A percentile compares a stretch with the other conserved stretches of the same genome.
phyloP scores from a whole-genome alignment of 2,888 invertebrate genomes.

The Acanthosoma haemorrhoidale region DNA sequence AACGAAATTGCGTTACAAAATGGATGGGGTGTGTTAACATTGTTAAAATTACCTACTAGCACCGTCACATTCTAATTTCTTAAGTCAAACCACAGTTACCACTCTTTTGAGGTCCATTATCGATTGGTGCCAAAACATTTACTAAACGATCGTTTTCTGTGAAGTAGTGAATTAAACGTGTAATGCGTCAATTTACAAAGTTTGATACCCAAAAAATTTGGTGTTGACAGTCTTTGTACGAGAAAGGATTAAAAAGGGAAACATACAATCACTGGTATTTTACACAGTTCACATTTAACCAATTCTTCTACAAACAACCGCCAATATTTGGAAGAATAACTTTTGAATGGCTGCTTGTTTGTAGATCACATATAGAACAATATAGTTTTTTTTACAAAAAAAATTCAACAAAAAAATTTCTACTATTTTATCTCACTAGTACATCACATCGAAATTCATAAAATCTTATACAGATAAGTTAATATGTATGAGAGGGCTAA shows the following conservation, averaged over 20 bases:
- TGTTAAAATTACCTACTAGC: constrained; percentile 29
- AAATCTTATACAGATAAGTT: constrained; percentile 23
- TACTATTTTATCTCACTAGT: constrained; percentile 30
- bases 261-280: neutral
- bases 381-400: neutral
- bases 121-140: constrained; percentile 20
- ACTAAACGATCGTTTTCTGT: constrained; percentile 20
- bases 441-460: constrained; percentile 33
- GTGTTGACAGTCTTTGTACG: constrained; percentile 35
- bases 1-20: constrained; percentile 41
- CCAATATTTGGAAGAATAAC: constrained; percentile 12
- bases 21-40: constrained; percentile 36
- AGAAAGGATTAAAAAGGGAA: constrained; percentile 20
- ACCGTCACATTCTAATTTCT: constrained; percentile 25
- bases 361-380: constrained; percentile 11
- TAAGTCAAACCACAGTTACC: constrained; percentile 9
- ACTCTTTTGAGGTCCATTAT: constrained; percentile 29
- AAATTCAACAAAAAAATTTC: constrained; percentile 5
- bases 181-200: constrained; percentile 10
- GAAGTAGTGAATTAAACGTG: constrained; percentile 11
- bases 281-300: constrained; percentile 18
- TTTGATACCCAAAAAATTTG: constrained; percentile 32
- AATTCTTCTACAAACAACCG: constrained; percentile 23
- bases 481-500: constrained; percentile 17
- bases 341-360: constrained; percentile 14